phyloP scores from a whole-genome alignment of 2,888 invertebrate species.

The Rhogogaster chlorosoma region DNA sequence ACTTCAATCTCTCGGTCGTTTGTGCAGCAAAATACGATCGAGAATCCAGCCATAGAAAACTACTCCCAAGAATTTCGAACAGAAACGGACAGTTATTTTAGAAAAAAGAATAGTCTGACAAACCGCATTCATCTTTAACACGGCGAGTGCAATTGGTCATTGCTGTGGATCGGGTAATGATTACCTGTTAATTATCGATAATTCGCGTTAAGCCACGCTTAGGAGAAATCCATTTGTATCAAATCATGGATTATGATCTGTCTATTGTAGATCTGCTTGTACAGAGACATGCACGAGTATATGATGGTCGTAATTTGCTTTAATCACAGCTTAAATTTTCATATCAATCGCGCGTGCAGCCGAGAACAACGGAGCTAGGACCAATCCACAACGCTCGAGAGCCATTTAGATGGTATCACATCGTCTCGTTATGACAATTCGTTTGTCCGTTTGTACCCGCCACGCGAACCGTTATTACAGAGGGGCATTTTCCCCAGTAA shows the following conservation, averaged over 20 bases:
- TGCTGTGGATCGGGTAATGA: background rate
- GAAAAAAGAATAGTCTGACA: background rate
- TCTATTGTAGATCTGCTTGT: background rate
- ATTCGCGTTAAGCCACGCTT: background rate
- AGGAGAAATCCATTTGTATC: constrained; percentile 20
- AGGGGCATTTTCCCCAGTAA: constrained; percentile 21
- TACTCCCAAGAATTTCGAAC: background rate
- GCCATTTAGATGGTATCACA: constrained; percentile 46
- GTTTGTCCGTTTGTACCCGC: constrained; percentile 47
- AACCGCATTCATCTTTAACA: background rate
- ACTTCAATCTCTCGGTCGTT: background rate
- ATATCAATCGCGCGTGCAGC: constrained; percentile 26
- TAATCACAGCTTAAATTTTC: constrained; percentile 17
- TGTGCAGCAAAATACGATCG: background rate
- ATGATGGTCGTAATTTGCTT: constrained; percentile 4
- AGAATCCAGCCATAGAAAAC: background rate
- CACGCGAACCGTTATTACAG: constrained; percentile 48
- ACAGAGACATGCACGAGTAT: background rate
- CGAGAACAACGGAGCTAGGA: background rate
- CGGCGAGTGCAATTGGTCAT: background rate
- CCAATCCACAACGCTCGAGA: background rate
- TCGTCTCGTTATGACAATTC: constrained; percentile 53
- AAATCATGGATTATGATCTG: background rate
- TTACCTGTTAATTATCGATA: constrained; percentile 3
- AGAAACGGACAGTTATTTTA: background rate